Conservation (phyloP, 2,113 vertebrate species). For the Peucedramus taeniatus region DNA sequence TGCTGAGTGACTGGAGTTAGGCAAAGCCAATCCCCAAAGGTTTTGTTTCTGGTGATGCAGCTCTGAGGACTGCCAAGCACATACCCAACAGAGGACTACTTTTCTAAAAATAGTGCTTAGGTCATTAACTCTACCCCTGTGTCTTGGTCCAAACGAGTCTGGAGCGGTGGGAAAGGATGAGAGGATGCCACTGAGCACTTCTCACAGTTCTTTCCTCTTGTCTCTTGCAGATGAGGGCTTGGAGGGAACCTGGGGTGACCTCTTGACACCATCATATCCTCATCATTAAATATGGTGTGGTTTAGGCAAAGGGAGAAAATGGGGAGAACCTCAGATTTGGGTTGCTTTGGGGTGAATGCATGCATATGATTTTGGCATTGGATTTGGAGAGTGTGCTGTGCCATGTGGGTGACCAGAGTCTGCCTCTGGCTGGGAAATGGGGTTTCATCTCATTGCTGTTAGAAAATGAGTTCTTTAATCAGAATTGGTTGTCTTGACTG, state of each 20-base stretch:
- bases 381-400: neutral
- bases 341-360: neutral
- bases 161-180: neutral
- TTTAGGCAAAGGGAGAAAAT: neutral
- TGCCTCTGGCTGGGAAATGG: neutral
- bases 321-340: neutral
- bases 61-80: neutral
- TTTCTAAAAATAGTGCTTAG: slow-evolving; percentile 14
- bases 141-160: neutral
- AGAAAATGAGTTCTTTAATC: neutral
- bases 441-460: neutral
- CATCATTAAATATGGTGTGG: neutral
- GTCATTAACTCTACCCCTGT: neutral
- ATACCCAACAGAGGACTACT: neutral
- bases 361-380: accelerated
- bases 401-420: neutral
- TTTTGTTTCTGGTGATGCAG: neutral
- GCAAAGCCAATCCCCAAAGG: slow-evolving; percentile 4
- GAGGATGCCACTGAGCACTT: neutral
- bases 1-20: neutral
- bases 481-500: neutral
- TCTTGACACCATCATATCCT: neutral
- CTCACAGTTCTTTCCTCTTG: neutral
- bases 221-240: neutral
- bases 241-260: neutral